These are phyloP conservation scores for Ceryle rudis DNA, from an alignment of 2,797 vertebrate genomes.

Conservation along the genomic window DNA sequence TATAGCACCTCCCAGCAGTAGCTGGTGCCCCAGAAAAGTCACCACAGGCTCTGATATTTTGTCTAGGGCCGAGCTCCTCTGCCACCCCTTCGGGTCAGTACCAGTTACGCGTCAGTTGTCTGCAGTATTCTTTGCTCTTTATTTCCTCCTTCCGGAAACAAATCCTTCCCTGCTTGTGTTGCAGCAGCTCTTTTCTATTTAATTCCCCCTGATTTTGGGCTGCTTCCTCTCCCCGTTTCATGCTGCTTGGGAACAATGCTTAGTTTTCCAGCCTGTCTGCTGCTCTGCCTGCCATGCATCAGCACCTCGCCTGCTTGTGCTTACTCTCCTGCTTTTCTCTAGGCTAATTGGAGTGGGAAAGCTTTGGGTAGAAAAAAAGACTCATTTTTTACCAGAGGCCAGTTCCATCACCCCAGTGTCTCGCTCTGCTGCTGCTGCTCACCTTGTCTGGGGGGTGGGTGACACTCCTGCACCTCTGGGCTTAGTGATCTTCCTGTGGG, in stretches of 20 bases:
- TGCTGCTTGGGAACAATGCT: neutral
- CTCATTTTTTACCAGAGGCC: neutral
- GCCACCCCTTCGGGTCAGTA: neutral
- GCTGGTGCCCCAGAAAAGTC: neutral
- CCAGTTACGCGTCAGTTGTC: neutral
- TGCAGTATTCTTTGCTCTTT: neutral
- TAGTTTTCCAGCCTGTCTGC: neutral
- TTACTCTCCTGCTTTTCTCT: neutral
- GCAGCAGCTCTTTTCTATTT: neutral
- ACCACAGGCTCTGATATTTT: neutral
- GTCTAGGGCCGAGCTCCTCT: neutral
- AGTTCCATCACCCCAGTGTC: rapidly evolving
- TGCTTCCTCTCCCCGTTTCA: rapidly evolving
- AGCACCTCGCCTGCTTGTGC: neutral
- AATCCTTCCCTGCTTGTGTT: neutral
- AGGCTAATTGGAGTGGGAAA: neutral
- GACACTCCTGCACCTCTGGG: neutral
- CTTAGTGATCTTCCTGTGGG: neutral
- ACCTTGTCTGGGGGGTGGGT: neutral
- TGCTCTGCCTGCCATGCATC: neutral
- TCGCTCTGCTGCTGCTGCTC: neutral
- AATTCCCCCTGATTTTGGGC: rapidly evolving
- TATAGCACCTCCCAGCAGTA: neutral
- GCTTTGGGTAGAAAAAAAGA: neutral
- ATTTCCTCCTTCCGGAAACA: neutral